Percentiles rank a stretch among this genome's conserved stretches.
These are phyloP conservation scores for Hirudo medicinalis DNA, from an alignment of 1,140 invertebrate genomes.

Conservation along the genomic window DNA sequence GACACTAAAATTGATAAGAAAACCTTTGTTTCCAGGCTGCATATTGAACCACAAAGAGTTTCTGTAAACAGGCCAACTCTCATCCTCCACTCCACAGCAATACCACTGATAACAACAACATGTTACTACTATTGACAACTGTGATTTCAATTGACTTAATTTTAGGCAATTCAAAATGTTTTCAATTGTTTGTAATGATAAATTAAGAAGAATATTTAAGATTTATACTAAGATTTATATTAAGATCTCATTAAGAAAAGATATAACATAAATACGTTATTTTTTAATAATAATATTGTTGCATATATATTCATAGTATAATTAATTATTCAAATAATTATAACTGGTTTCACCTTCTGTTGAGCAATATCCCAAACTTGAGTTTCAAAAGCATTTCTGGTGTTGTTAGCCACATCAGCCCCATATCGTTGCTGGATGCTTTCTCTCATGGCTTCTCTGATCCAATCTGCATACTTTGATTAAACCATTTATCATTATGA, in stretches of 20 bases:
- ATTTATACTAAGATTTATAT: no score
- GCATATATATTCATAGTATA: neutral
- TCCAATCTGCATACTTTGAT: neutral
- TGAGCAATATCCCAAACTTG: constrained; percentile 13
- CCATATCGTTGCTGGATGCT: constrained; percentile 14
- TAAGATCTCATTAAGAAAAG: no score
- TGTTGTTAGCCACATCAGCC: neutral
- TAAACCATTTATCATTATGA: neutral
- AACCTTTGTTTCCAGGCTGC: constrained; percentile 18
- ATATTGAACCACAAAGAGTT: constrained; percentile 14
- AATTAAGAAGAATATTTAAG: no score
- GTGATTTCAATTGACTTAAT: neutral
- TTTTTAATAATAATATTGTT: neutral
- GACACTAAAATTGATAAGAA: neutral
- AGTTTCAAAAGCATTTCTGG: constrained; percentile 9
- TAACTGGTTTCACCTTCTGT: neutral
- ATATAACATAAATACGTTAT: no score
- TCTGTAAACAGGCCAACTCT: constrained; percentile 16
- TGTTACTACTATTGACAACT: neutral
- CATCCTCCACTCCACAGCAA: constrained; percentile 15
- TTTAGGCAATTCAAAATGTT: constrained; percentile 1
- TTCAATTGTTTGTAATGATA: no score
- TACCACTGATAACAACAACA: constrained; percentile 12
- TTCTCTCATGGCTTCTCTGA: constrained; percentile 10
- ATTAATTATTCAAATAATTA: neutral